Percentiles rank a stretch among this genome's conserved stretches.
Conservation (phyloP, 2,888 invertebrate genomes). For the Atherix ibis region DNA sequence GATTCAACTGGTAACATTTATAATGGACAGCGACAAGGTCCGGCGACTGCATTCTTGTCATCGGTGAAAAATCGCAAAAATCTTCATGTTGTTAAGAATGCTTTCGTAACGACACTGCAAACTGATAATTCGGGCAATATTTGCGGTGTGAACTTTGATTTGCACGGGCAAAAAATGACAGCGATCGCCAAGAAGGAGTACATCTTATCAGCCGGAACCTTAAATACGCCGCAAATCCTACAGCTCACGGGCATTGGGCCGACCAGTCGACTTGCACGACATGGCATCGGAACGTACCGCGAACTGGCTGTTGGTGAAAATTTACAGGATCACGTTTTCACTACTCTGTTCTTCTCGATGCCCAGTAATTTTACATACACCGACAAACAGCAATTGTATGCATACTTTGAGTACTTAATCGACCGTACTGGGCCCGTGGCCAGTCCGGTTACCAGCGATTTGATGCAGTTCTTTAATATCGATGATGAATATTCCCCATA, state of each 20-base stretch:
- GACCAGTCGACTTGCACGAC: conserved; percentile 14
- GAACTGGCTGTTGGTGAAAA: conserved; percentile 46
- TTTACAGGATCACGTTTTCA: conserved; percentile 62
- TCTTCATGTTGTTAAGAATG: conserved; percentile 40
- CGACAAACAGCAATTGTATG: background rate
- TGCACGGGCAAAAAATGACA: background rate
- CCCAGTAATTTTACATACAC: background rate
- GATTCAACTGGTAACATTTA: conserved; percentile 34
- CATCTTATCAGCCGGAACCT: conserved; percentile 24
- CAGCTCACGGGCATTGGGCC: conserved; percentile 28
- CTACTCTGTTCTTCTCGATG: conserved; percentile 21
- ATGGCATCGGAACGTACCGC: conserved; percentile 16
- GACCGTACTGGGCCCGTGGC: background rate
- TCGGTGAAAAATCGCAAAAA: conserved; percentile 37
- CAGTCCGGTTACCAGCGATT: conserved; percentile 16
- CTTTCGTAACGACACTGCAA: conserved; percentile 25
- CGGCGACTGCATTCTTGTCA: conserved; percentile 53
- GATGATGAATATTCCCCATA: conserved; percentile 32
- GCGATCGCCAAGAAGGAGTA: conserved; percentile 16
- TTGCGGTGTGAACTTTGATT: background rate
- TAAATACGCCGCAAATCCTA: conserved; percentile 25
- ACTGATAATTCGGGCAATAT: background rate
- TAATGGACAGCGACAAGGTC: conserved; percentile 55
- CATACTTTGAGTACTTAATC: background rate
- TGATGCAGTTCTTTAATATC: conserved; percentile 40